phyloP scores from a whole-genome alignment of 2,113 vertebrate genomes.

The Sterna hirundo region DNA sequence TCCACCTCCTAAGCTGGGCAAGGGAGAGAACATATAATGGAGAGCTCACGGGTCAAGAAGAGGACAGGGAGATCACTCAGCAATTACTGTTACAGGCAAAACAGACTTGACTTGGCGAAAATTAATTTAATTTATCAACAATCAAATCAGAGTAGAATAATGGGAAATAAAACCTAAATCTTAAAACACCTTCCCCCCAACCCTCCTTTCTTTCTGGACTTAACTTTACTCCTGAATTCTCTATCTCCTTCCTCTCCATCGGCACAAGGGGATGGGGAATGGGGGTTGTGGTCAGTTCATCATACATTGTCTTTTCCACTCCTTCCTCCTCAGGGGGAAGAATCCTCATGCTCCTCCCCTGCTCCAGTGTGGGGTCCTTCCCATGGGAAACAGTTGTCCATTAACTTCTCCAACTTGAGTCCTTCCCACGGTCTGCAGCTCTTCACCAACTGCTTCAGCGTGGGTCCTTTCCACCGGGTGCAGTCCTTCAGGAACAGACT shows the following conservation, averaged over 20 bases:
- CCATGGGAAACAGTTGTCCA: not conserved
- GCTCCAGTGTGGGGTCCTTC: not conserved
- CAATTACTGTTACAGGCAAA: fast-evolving
- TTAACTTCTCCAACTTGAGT: not conserved
- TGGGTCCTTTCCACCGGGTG: not conserved
- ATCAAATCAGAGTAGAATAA: not conserved
- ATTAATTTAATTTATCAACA: not conserved
- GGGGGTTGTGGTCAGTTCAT: not conserved
- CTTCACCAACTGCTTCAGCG: not conserved
- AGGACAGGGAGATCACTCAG: not conserved
- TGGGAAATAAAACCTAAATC: not conserved
- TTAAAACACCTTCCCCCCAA: not conserved
- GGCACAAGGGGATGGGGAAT: fast-evolving
- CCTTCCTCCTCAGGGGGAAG: not conserved
- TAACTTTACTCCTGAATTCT: not conserved
- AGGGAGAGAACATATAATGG: not conserved
- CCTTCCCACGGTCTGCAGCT: not conserved
- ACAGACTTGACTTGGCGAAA: not conserved
- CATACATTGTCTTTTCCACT: fast-evolving
- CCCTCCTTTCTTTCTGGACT: not conserved
- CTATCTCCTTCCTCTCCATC: not conserved
- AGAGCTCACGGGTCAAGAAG: not conserved
- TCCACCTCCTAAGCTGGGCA: not conserved
- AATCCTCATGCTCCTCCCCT: not conserved
- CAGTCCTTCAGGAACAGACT: not conserved